phyloP scores from a whole-genome alignment of 2,113 vertebrate species.

The Phycodurus eques region DNA sequence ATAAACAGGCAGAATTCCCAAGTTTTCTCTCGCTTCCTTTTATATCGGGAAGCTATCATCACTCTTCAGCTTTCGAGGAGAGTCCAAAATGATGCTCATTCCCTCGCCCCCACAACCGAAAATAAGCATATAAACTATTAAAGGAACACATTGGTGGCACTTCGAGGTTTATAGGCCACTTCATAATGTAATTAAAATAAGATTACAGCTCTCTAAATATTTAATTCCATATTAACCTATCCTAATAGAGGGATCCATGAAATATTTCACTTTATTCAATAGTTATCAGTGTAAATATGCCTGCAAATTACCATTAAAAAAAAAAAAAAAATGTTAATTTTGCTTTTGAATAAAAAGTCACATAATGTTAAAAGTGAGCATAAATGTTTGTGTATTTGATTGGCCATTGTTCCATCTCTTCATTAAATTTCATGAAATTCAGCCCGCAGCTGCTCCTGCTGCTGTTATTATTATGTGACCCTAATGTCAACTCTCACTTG shows the following conservation, averaged over 20 bases:
- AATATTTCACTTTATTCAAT: neutral
- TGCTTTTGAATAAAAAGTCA: neutral
- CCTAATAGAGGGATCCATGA: neutral
- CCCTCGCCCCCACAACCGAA: neutral
- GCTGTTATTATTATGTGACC: neutral
- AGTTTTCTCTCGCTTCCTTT: slow-evolving; percentile 1
- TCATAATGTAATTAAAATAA: neutral
- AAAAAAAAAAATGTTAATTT: neutral
- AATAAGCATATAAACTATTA: neutral
- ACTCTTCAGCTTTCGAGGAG: neutral
- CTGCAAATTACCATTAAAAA: neutral
- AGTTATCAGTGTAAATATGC: neutral
- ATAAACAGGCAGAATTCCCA: neutral
- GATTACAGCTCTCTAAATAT: slow-evolving; percentile 4
- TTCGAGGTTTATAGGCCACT: neutral
- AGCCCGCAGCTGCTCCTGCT: neutral
- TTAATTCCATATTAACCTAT: neutral
- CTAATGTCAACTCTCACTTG: neutral
- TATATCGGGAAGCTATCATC: neutral
- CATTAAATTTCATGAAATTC: neutral
- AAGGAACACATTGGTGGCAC: neutral
- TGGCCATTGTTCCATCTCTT: neutral
- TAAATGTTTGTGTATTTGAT: neutral
- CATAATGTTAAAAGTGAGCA: neutral
- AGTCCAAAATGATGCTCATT: neutral